Percentiles rank a stretch among this genome's conserved stretches.
phyloP scores from a whole-genome alignment of 1,140 invertebrate species.

The Penaeus vannamei region DNA sequence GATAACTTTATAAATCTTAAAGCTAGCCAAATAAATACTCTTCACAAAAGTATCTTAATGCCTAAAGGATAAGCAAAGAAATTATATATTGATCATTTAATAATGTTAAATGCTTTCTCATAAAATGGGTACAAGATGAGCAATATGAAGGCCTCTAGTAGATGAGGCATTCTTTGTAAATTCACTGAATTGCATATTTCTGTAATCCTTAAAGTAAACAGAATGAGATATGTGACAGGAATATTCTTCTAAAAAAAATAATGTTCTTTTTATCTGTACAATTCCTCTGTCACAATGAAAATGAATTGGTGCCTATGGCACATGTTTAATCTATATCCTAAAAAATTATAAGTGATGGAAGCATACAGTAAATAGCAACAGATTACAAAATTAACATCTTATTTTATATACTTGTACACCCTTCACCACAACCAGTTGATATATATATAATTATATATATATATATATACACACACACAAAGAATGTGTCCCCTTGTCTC shows the following conservation, averaged over 20 bases:
- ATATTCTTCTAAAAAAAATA: conserved; percentile 10
- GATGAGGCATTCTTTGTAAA: conserved; percentile 16
- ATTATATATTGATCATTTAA: background rate
- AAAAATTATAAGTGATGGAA: conserved; percentile 24
- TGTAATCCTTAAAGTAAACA: conserved; percentile 3
- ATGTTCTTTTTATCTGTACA: conserved; percentile 8
- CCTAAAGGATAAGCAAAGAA: background rate
- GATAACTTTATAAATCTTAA: too few species aligned
- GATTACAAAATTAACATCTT: conserved; percentile 20
- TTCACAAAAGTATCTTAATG: too few species aligned
- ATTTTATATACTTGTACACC: conserved; percentile 27
- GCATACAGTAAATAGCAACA: conserved; percentile 28
- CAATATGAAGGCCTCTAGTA: conserved; percentile 17
- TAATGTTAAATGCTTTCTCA: conserved; percentile 6
- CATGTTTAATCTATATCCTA: conserved; percentile 2
- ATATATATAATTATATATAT: conserved; percentile 28
- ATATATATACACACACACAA: conserved; percentile 17
- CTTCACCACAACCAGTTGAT: conserved; percentile 8
- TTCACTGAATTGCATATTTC: conserved; percentile 22
- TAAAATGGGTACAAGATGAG: conserved; percentile 25
- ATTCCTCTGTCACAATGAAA: background rate
- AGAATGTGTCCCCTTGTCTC: background rate
- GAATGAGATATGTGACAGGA: background rate
- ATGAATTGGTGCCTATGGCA: background rate
- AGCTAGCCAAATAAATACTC: too few species aligned